Conservation (phyloP, 2,888 invertebrate species). For the Athalia circularis region DNA sequence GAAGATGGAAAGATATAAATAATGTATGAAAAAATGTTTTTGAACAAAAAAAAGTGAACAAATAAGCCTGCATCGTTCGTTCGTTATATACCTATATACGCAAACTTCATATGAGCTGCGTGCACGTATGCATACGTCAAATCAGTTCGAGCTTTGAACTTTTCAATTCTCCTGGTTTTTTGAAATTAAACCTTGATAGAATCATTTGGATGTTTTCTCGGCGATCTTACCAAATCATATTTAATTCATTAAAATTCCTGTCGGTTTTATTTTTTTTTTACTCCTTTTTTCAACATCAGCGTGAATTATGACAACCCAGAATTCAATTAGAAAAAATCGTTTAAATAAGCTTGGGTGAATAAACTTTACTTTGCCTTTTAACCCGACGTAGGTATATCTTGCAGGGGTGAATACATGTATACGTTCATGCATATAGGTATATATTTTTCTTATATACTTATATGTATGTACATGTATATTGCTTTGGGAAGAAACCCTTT, state of each 20-base stretch:
- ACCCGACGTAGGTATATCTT: constrained; percentile 3
- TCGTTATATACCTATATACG: no score
- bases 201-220: constrained; percentile 24
- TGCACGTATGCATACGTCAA: background rate
- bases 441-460: no score
- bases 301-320: background rate
- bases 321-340: constrained; percentile 41
- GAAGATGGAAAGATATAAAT: background rate
- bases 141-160: constrained; percentile 27
- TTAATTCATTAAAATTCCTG: background rate
- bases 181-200: constrained; percentile 32
- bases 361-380: constrained; percentile 29
- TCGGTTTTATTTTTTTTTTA: background rate
- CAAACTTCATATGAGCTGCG: no score
- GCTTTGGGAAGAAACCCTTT: constrained; percentile 30
- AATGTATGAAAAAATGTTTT: background rate
- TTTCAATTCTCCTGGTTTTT: constrained; percentile 24
- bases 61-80: constrained; percentile 9
- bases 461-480: constrained; percentile 15
- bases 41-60: background rate
- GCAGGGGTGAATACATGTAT: no score
- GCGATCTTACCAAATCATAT: constrained; percentile 3
- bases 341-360: constrained; percentile 20
- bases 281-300: background rate
- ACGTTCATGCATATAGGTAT: no score